These are phyloP conservation scores for Pseudococcus viburni DNA, from an alignment of 2,888 invertebrate genomes.

Conservation along the genomic window DNA sequence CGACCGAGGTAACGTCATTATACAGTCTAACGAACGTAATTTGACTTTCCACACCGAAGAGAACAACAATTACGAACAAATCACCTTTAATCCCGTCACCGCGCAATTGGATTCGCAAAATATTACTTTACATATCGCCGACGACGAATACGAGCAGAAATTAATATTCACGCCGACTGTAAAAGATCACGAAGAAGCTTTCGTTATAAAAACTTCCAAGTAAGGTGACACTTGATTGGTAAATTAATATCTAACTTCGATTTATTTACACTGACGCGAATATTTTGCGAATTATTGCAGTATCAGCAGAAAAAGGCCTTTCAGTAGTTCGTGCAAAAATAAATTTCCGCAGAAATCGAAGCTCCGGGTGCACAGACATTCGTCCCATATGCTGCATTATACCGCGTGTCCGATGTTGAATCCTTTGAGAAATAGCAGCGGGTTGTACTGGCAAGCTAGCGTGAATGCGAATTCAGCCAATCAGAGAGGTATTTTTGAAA, in stretches of 20 bases:
- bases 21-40: constrained; percentile 45
- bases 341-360: constrained; percentile 72
- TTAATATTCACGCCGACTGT: constrained; percentile 51
- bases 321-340: background rate
- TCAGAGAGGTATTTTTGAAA: constrained; percentile 68
- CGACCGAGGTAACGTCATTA: constrained; percentile 59
- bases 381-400: constrained; percentile 77
- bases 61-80: constrained; percentile 62
- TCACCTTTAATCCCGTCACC: constrained; percentile 42
- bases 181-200: constrained; percentile 52
- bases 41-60: constrained; percentile 58
- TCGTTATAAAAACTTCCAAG: constrained; percentile 58
- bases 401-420: constrained; percentile 96
- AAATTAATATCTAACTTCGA: too few species aligned
- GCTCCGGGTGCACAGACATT: constrained; percentile 73
- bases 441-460: constrained; percentile 79
- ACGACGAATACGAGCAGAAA: constrained; percentile 58
- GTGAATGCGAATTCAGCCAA: constrained; percentile 70
- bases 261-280: too few species aligned
- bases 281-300: background rate
- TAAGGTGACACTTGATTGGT: background rate
- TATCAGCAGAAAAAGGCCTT: constrained; percentile 51
- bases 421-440: constrained; percentile 90
- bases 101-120: constrained; percentile 47
- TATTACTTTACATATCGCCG: constrained; percentile 61